Conservation (phyloP, 2,888 invertebrate genomes). For the Lacanobia oleracea region DNA sequence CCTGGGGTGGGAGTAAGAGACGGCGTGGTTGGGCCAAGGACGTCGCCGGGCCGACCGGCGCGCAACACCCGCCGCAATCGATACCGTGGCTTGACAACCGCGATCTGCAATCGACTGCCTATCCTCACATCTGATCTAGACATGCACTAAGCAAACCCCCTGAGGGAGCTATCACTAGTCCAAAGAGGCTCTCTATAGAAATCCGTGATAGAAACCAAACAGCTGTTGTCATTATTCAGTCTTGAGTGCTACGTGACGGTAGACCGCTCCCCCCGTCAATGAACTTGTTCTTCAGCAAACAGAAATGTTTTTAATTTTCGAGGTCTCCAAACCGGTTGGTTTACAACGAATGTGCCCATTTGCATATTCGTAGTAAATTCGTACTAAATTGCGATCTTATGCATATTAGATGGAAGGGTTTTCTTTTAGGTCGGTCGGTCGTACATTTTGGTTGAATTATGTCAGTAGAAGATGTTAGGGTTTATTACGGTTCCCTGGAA, state of each 20-base stretch:
- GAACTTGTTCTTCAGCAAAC: constrained; percentile 34
- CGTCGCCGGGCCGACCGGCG: constrained; percentile 89
- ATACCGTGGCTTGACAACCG: constrained; percentile 78
- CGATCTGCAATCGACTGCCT: constrained; percentile 73
- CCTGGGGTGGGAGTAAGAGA: constrained; percentile 76
- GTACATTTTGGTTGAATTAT: constrained; percentile 43
- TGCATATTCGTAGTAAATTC: constrained; percentile 48
- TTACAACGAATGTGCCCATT: constrained; percentile 29
- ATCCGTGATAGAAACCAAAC: neutral
- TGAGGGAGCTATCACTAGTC: neutral
- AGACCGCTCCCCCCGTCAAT: constrained; percentile 13
- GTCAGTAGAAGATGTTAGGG: constrained; percentile 30
- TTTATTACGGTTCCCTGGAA: constrained; percentile 58
- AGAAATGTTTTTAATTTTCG: constrained; percentile 22
- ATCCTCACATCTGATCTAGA: constrained; percentile 47
- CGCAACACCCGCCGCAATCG: constrained; percentile 87
- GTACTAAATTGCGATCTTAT: constrained; percentile 33
- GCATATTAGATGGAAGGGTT: constrained; percentile 42
- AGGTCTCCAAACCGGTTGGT: constrained; percentile 39
- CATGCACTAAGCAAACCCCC: constrained; percentile 14
- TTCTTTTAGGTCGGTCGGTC: constrained; percentile 16
- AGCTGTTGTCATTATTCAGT: constrained; percentile 1
- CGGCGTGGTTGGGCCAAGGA: constrained; percentile 87
- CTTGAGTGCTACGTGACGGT: constrained; percentile 14
- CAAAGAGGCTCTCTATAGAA: neutral